A percentile compares a stretch with the other conserved stretches of the same genome.
These are phyloP conservation scores for Rhagonycha lutea DNA, from an alignment of 2,888 invertebrate species.

Conservation along the genomic window DNA sequence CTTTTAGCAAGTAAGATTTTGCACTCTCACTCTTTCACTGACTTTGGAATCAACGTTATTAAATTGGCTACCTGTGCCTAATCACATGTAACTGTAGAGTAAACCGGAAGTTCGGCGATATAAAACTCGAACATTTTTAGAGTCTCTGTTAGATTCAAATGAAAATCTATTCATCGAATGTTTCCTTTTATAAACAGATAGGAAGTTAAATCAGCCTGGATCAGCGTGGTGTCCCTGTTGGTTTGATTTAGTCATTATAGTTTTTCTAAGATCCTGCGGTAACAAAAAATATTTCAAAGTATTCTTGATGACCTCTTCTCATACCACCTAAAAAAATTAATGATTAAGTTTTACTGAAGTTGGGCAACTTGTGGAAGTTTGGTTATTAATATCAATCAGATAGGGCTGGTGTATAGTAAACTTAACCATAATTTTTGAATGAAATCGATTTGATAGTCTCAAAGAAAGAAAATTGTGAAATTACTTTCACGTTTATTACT, in stretches of 20 bases:
- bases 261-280: neutral
- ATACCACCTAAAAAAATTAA: neutral
- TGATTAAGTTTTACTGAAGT: neutral
- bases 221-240: neutral
- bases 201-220: neutral
- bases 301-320: neutral
- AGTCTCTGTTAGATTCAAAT: too few relatives aligned
- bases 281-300: neutral
- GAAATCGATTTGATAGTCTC: neutral
- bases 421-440: neutral
- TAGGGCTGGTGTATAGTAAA: neutral
- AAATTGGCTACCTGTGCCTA: too few relatives aligned
- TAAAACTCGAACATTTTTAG: too few relatives aligned
- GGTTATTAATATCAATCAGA: neutral
- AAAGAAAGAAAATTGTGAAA: neutral
- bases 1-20: too few relatives aligned
- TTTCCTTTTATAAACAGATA: too few relatives aligned
- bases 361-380: neutral
- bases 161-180: too few relatives aligned
- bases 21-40: too few relatives aligned
- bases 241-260: neutral
- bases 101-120: too few relatives aligned
- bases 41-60: too few relatives aligned
- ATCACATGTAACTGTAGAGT: too few relatives aligned
- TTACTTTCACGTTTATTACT: neutral